Conservation (phyloP, 2,888 invertebrate species). For the Platycheirus albimanus region DNA sequence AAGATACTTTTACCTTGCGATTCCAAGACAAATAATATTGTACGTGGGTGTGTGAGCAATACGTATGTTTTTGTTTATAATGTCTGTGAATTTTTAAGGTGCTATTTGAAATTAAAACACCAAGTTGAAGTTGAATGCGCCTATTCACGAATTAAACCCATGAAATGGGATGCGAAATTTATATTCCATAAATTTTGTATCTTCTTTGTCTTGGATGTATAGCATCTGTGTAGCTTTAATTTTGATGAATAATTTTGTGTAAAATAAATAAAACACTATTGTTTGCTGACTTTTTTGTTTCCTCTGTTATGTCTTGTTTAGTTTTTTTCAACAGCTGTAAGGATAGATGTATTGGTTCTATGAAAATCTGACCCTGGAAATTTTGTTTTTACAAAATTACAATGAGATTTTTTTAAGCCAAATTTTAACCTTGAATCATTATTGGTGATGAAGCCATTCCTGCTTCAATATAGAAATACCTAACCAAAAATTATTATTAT, state of each 20-base stretch:
- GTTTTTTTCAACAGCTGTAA: not conserved
- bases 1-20: not conserved
- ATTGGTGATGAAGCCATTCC: too few relatives aligned
- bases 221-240: not conserved
- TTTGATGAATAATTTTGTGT: not conserved
- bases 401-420: too few relatives aligned
- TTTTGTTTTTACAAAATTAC: too few relatives aligned
- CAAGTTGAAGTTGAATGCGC: not conserved
- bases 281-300: not conserved
- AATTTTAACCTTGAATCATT: too few relatives aligned
- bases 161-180: constrained; percentile 7
- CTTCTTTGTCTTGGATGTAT: not conserved
- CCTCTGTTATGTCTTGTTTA: not conserved
- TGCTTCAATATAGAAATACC: too few relatives aligned
- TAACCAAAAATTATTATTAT: too few relatives aligned
- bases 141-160: not conserved
- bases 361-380: not conserved
- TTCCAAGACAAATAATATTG: not conserved
- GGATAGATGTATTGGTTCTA: not conserved
- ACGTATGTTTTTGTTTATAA: constrained; percentile 5
- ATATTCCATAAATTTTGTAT: not conserved
- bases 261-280: not conserved
- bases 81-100: not conserved
- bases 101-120: not conserved
- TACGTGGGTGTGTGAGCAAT: constrained; percentile 9